phyloP scores from a whole-genome alignment of 2,888 invertebrate species.

The Lithosia quadra region DNA sequence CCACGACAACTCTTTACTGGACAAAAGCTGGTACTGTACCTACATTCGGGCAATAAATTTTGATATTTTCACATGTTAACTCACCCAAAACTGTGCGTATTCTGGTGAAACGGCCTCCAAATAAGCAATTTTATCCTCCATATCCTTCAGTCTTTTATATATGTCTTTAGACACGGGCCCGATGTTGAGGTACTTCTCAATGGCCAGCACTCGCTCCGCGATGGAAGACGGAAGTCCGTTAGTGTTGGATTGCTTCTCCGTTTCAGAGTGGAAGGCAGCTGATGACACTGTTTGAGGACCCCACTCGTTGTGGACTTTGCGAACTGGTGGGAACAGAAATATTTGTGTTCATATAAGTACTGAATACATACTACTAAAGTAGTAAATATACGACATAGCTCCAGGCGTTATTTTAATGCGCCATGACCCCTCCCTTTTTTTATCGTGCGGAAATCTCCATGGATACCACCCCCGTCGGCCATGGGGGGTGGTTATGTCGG shows the following conservation, averaged over 20 bases:
- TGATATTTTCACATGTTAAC: conserved; percentile 16
- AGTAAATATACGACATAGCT: too few relatives aligned
- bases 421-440: too few relatives aligned
- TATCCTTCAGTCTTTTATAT: conserved; percentile 89
- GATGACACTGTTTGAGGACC: conserved; percentile 88
- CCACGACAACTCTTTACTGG: too few relatives aligned
- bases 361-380: too few relatives aligned
- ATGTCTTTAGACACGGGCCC: conserved; percentile 88
- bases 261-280: conserved; percentile 50
- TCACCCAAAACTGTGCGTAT: conserved; percentile 89
- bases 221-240: conserved; percentile 86
- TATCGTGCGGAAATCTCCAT: too few relatives aligned
- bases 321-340: conserved; percentile 82
- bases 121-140: conserved; percentile 91
- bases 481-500: too few relatives aligned
- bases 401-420: too few relatives aligned
- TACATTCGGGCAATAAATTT: too few relatives aligned
- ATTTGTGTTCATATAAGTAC: not conserved
- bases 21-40: not conserved
- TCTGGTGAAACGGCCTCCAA: conserved; percentile 94
- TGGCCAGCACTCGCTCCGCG: conserved; percentile 89
- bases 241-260: conserved; percentile 24
- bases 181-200: conserved; percentile 88
- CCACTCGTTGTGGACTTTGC: conserved; percentile 90
- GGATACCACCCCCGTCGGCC: too few relatives aligned